These are phyloP conservation scores for Drosophila orena DNA, from an alignment of 1,140 invertebrate genomes.

Conservation along the genomic window DNA sequence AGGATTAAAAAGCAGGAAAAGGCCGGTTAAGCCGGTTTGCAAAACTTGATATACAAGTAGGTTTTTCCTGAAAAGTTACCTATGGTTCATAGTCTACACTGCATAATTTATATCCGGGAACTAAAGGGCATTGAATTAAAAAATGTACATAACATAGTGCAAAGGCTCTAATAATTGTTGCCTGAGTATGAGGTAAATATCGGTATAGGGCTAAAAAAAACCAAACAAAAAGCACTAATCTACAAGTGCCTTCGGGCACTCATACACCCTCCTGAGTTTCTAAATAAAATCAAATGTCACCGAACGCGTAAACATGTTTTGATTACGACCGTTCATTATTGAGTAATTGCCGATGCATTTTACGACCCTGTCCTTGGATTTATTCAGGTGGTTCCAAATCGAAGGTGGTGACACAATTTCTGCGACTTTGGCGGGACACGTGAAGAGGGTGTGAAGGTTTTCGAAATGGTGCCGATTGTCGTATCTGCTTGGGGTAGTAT, in stretches of 20 bases:
- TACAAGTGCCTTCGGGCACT: slow-evolving; percentile 19
- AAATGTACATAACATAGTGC: background rate
- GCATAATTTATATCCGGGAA: no score
- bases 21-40: no score
- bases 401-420: slow-evolving; percentile 36
- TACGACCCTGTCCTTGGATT: slow-evolving; percentile 9
- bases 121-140: background rate
- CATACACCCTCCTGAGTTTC: background rate
- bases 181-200: no score
- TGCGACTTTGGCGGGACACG: slow-evolving; percentile 5
- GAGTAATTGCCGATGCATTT: slow-evolving; percentile 50
- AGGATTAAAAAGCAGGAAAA: no score
- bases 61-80: no score
- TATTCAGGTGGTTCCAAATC: slow-evolving; percentile 20
- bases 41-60: no score
- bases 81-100: no score
- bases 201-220: background rate
- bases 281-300: slow-evolving; percentile 16
- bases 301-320: slow-evolving; percentile 11
- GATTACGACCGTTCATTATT: slow-evolving; percentile 31
- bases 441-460: slow-evolving; percentile 15
- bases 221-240: slow-evolving; percentile 3
- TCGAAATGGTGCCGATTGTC: slow-evolving; percentile 12
- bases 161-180: no score
- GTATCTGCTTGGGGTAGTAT: slow-evolving; percentile 22